A percentile compares a stretch with the other conserved stretches of the same genome.
Evolutionary conservation across 2,888 invertebrate species (phyloP).

Genomic region (Troilus luridus): DNA sequence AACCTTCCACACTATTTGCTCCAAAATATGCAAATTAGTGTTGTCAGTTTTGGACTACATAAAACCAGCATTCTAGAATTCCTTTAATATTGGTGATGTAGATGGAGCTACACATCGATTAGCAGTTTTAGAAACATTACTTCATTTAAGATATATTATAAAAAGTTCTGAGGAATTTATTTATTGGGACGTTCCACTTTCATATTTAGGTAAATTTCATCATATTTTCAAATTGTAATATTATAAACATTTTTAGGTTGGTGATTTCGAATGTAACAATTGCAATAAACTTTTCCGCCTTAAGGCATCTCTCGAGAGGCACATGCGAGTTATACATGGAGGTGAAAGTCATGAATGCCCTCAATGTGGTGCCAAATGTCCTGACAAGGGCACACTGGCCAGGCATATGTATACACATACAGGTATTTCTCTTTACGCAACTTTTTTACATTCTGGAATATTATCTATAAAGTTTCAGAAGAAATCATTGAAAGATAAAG

Average conservation of each 20-base stretch:
- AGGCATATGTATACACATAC: conserved; percentile 80
- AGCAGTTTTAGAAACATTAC: not conserved
- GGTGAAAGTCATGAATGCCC: conserved; percentile 76
- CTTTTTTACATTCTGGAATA: not conserved
- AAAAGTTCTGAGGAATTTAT: no score
- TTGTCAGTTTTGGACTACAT: conserved; percentile 18
- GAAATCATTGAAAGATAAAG: no score
- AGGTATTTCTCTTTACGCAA: conserved; percentile 67
- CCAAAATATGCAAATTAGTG: not conserved
- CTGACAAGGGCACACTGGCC: conserved; percentile 74
- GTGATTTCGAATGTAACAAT: conserved; percentile 73
- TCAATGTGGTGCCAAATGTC: conserved; percentile 79
- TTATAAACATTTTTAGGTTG: conserved; percentile 69
- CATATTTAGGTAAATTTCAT: no score
- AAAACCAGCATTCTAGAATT: not conserved
- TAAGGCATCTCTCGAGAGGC: conserved; percentile 77
- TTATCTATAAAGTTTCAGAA: no score
- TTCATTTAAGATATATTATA: no score
- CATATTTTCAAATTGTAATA: not conserved
- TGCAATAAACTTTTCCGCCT: conserved; percentile 84
- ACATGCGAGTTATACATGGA: conserved; percentile 79
- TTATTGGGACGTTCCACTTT: no score
- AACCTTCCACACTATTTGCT: conserved; percentile 1
- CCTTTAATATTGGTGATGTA: not conserved
- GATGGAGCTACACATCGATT: not conserved